These are phyloP conservation scores for Macaria liturata DNA, from an alignment of 2,888 invertebrate species.

Conservation along the genomic window DNA sequence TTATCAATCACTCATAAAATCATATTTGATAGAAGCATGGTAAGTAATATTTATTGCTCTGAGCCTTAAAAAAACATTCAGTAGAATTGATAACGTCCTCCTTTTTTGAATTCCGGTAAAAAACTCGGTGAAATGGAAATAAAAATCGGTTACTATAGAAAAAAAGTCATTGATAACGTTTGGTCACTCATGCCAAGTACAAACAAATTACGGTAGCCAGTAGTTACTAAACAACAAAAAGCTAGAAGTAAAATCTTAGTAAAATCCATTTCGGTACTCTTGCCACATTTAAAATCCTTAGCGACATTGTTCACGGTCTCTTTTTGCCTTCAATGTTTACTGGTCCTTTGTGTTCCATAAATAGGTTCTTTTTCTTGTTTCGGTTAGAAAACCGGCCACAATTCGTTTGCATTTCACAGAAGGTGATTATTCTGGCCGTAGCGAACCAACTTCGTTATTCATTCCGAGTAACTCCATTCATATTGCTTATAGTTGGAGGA, in stretches of 20 bases:
- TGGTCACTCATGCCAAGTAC: no score
- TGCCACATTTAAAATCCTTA: conserved; percentile 6
- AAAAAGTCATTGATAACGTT: no score
- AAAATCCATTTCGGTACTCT: not conserved
- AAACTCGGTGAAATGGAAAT: no score
- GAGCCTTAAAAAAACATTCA: no score
- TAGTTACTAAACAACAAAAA: not conserved
- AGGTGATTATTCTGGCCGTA: conserved; percentile 30
- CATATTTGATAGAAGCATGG: no score
- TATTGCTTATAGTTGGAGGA: conserved; percentile 19
- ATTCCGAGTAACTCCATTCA: conserved; percentile 29
- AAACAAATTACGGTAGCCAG: no score
- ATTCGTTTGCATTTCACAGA: conserved; percentile 33
- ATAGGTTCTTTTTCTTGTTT: conserved; percentile 35
- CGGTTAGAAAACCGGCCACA: conserved; percentile 28
- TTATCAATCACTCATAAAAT: no score
- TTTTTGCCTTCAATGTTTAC: conserved; percentile 26
- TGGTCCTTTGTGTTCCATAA: conserved; percentile 36
- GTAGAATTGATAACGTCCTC: no score
- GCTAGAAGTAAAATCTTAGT: not conserved
- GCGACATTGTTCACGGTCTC: conserved; percentile 2
- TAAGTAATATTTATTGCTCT: no score
- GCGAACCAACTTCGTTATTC: conserved; percentile 27
- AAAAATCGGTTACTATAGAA: no score
- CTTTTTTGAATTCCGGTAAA: no score